phyloP scores from a whole-genome alignment of 2,113 vertebrate species.

The Gobius niger region DNA sequence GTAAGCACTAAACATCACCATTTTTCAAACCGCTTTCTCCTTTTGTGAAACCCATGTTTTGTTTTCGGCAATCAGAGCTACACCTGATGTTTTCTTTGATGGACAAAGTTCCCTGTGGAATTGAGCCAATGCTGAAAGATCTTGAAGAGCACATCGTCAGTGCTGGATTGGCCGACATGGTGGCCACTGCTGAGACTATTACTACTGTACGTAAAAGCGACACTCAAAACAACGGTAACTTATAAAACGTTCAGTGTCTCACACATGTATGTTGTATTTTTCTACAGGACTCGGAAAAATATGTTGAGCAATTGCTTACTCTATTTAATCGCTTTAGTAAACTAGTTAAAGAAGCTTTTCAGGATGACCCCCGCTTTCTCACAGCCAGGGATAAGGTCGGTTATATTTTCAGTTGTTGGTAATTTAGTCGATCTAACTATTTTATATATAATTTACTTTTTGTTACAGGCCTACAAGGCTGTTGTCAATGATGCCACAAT shows the following conservation, averaged over 20 bases:
- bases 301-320: constrained; percentile 93
- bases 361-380: constrained; percentile 96
- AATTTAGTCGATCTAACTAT: not conserved
- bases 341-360: constrained; percentile 96
- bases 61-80: constrained; percentile 78
- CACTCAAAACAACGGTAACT: not conserved
- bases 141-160: constrained; percentile 94
- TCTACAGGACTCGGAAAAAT: constrained; percentile 93
- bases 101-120: constrained; percentile 96
- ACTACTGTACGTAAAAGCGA: constrained; percentile 80
- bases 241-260: not conserved
- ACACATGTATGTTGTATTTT: constrained; percentile 3
- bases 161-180: constrained; percentile 96
- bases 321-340: constrained; percentile 98
- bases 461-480: constrained; percentile 89
- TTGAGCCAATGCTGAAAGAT: constrained; percentile 97
- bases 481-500: constrained; percentile 98
- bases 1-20: constrained; percentile 78
- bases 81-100: constrained; percentile 97
- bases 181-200: constrained; percentile 95
- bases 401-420: not conserved
- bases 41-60: not conserved
- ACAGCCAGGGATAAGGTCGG: constrained; percentile 93
- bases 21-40: not conserved
- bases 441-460: not conserved